Conservation (phyloP, 2,888 invertebrate genomes). For the Anorthoa munda region DNA sequence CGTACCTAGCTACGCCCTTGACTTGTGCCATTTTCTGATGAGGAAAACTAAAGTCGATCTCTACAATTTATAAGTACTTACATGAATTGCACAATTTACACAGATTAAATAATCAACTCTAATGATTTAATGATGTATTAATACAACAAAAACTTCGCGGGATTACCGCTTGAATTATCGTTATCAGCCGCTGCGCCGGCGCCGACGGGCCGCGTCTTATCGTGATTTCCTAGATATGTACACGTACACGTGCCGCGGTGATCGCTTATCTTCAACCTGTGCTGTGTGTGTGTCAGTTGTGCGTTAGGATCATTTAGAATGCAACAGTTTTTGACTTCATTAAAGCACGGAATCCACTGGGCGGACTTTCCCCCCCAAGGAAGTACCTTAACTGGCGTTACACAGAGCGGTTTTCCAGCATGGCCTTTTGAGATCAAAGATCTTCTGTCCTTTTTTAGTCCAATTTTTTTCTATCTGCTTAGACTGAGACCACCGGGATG, state of each 20-base stretch:
- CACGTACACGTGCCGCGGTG: slow-evolving; percentile 60
- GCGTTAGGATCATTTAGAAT: slow-evolving; percentile 24
- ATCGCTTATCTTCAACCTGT: slow-evolving; percentile 62
- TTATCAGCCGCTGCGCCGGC: slow-evolving; percentile 70
- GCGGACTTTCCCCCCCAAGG: no score
- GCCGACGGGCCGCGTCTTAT: slow-evolving; percentile 73
- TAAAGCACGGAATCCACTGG: no score
- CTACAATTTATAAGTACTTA: background rate
- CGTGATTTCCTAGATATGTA: slow-evolving; percentile 77
- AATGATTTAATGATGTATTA: slow-evolving; percentile 37
- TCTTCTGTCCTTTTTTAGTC: no score
- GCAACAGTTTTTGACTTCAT: slow-evolving; percentile 10
- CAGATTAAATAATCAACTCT: background rate
- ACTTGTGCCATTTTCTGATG: background rate
- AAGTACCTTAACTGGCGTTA: no score
- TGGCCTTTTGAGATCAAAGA: no score
- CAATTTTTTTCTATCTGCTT: no score
- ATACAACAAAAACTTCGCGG: slow-evolving; percentile 52
- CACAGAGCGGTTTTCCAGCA: no score
- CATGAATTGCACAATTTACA: background rate
- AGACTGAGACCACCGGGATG: no score
- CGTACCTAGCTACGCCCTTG: no score
- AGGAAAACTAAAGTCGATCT: background rate
- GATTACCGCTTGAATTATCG: slow-evolving; percentile 64
- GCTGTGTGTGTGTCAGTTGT: slow-evolving; percentile 10